phyloP scores from a whole-genome alignment of 2,113 vertebrate species.

The Tupaia tana region DNA sequence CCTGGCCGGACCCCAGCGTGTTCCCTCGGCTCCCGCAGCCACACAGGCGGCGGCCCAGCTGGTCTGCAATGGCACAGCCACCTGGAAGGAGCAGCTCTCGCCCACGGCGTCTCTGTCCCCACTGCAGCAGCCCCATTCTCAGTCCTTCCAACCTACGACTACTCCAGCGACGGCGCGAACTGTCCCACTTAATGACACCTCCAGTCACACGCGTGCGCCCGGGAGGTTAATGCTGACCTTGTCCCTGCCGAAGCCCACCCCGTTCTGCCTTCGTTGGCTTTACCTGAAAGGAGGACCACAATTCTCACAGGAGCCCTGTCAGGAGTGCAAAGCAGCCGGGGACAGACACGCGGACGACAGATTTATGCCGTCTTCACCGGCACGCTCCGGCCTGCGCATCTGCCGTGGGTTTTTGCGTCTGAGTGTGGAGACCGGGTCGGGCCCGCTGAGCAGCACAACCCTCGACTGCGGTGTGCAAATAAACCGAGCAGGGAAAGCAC shows the following conservation, averaged over 20 bases:
- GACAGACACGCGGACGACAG: accelerated
- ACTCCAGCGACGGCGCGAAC: background rate
- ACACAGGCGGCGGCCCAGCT: constrained; percentile 76
- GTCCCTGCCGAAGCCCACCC: background rate
- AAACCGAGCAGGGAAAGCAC: background rate
- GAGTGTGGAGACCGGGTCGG: background rate
- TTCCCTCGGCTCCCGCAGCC: background rate
- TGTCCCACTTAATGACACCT: background rate
- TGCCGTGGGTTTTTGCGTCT: background rate
- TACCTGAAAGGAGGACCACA: background rate
- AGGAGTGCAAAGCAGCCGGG: accelerated
- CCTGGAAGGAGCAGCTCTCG: background rate
- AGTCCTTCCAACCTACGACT: background rate
- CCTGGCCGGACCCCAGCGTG: background rate
- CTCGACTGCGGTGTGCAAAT: background rate
- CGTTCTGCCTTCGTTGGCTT: background rate
- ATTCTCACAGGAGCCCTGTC: background rate
- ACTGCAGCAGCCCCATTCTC: too few relatives aligned
- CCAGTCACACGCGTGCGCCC: background rate
- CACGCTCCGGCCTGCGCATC: background rate
- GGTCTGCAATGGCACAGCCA: constrained; percentile 62
- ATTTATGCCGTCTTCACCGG: background rate
- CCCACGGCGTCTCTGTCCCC: too few relatives aligned
- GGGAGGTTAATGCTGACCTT: background rate
- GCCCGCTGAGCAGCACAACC: background rate